Conservation (phyloP, 1,140 invertebrate genomes). For the Pogonomyrmex californicus region DNA sequence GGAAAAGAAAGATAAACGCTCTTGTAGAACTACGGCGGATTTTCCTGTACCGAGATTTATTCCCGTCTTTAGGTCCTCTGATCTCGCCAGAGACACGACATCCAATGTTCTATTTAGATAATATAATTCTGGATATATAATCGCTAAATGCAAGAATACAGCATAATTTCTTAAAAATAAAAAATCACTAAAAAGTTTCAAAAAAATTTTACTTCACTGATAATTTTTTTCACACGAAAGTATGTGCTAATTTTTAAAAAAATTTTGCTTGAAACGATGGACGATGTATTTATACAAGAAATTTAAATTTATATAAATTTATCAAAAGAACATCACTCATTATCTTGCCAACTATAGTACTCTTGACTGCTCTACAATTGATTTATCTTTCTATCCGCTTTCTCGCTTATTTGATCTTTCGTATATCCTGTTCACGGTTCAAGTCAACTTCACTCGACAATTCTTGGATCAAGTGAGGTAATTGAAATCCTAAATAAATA, state of each 20-base stretch:
- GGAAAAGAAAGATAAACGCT: constrained; percentile 49
- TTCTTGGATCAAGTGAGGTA: constrained; percentile 31
- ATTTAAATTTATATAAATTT: not conserved
- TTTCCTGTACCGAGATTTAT: constrained; percentile 41
- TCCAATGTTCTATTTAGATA: constrained; percentile 48
- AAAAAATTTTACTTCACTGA: constrained; percentile 9
- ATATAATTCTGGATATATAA: constrained; percentile 44
- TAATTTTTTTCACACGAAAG: not conserved
- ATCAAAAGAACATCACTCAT: constrained; percentile 17
- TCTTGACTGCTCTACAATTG: constrained; percentile 17
- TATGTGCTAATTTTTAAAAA: constrained; percentile 27
- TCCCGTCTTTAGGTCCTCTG: constrained; percentile 50
- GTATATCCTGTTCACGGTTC: not conserved
- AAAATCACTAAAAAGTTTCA: not conserved
- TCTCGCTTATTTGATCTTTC: constrained; percentile 21
- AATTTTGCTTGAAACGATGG: not conserved
- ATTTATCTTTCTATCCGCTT: constrained; percentile 22
- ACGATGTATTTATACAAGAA: not conserved
- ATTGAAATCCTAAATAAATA: constrained; percentile 32
- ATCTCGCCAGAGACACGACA: constrained; percentile 26
- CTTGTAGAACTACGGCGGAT: constrained; percentile 38
- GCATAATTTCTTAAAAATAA: constrained; percentile 12
- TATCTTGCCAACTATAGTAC: constrained; percentile 33
- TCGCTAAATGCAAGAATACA: constrained; percentile 35
- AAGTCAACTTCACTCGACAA: constrained; percentile 19